phyloP scores from a whole-genome alignment of 2,797 vertebrate species.

The Ammospiza maritima region DNA sequence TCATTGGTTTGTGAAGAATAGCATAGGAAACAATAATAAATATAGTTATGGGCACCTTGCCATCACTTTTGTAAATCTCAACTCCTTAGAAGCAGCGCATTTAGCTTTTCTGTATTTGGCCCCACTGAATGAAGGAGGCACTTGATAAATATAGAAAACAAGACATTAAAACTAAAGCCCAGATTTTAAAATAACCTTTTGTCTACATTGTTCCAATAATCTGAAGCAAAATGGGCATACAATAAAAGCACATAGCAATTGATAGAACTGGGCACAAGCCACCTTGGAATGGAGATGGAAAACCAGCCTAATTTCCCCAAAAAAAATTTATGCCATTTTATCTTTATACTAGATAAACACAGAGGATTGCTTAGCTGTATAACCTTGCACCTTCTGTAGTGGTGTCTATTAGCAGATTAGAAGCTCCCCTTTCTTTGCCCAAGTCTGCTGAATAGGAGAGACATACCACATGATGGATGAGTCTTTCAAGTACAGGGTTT shows the following conservation, averaged over 20 bases:
- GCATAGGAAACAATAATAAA: not conserved
- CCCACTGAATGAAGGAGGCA: not conserved
- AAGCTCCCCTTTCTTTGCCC: not conserved
- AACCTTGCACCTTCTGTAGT: not conserved
- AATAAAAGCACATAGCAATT: not conserved
- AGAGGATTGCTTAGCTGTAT: not conserved
- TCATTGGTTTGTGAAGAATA: not conserved
- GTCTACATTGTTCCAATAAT: not conserved
- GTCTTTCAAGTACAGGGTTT: not conserved
- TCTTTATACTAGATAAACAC: not conserved
- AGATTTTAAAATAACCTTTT: not conserved
- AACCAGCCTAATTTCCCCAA: not conserved
- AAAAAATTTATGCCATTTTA: rapidly evolving
- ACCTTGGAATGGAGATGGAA: not conserved
- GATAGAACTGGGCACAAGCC: not conserved
- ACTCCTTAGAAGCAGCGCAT: not conserved
- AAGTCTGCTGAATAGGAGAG: not conserved
- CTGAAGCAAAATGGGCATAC: not conserved
- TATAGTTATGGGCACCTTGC: not conserved
- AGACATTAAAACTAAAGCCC: not conserved
- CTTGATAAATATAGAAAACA: not conserved
- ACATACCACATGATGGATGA: rapidly evolving
- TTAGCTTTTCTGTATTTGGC: not conserved
- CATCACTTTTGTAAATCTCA: not conserved
- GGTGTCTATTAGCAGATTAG: not conserved